These are phyloP conservation scores for Heliconius erato DNA, from an alignment of 2,888 invertebrate species.

Conservation along the genomic window DNA sequence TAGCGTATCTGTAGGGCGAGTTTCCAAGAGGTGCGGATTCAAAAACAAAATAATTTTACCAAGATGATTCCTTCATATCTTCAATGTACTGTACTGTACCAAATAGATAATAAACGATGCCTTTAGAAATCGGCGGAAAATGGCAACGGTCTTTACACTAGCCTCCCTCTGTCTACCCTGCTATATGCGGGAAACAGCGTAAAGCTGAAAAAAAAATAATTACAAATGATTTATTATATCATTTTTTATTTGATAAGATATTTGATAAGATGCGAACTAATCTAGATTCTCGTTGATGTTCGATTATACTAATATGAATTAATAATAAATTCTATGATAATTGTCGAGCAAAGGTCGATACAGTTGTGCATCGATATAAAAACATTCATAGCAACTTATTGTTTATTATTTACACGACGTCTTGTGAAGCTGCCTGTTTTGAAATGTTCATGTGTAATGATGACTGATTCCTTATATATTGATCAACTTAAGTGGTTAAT, in stretches of 20 bases:
- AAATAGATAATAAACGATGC: no score
- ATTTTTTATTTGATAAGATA: conserved; percentile 11
- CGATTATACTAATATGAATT: conserved; percentile 18
- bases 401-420: conserved; percentile 37
- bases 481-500: conserved; percentile 41
- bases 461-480: conserved; percentile 34
- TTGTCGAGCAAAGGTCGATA: conserved; percentile 36
- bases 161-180: no score
- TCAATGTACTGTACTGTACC: no score
- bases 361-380: conserved; percentile 30
- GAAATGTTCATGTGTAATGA: conserved; percentile 7
- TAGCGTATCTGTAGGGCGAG: no score
- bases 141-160: no score
- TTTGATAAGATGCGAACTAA: neutral
- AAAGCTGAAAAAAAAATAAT: neutral
- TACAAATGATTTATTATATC: conserved; percentile 4
- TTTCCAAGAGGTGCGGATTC: no score
- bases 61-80: no score
- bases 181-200: no score
- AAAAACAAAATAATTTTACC: no score
- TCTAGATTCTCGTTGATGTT: neutral
- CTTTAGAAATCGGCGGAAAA: no score
- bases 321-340: conserved; percentile 24
- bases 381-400: neutral
- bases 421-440: conserved; percentile 27